phyloP scores from a whole-genome alignment of 2,888 invertebrate species.

The Phyllotreta cruciferae region DNA sequence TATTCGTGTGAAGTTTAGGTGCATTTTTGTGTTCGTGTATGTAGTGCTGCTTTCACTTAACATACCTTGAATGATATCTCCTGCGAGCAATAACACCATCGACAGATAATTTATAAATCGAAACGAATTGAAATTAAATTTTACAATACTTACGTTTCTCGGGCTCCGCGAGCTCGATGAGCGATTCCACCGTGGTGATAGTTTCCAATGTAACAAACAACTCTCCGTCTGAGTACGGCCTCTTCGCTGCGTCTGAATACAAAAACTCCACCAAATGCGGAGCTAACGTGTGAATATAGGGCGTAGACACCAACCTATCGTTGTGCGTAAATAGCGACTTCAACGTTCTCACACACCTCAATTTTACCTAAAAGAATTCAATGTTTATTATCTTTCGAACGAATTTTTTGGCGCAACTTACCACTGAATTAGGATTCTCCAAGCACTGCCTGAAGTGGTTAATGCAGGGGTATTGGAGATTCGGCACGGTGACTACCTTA shows the following conservation, averaged over 20 bases:
- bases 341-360: conserved; percentile 81
- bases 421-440: conserved; percentile 68
- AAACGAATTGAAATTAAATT: conserved; percentile 17
- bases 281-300: conserved; percentile 82
- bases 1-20: not conserved
- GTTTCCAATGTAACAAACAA: conserved; percentile 76
- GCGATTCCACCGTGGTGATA: conserved; percentile 75
- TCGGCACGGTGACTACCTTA: conserved; percentile 77
- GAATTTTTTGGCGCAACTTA: conserved; percentile 52
- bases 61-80: conserved; percentile 67
- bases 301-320: conserved; percentile 73
- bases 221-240: conserved; percentile 71
- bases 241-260: conserved; percentile 69
- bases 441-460: conserved; percentile 89
- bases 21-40: conserved; percentile 1
- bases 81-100: conserved; percentile 53
- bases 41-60: conserved; percentile 30
- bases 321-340: conserved; percentile 78
- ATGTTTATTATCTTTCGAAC: not conserved
- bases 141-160: conserved; percentile 73
- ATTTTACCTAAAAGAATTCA: conserved; percentile 65
- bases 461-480: conserved; percentile 89
- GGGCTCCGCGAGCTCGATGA: conserved; percentile 76
- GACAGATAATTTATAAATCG: not conserved
- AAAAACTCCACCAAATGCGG: conserved; percentile 80